Percentiles rank a stretch among this genome's conserved stretches.
Evolutionary conservation across 2,113 vertebrate species (phyloP).

Genomic region (Alosa alosa): DNA sequence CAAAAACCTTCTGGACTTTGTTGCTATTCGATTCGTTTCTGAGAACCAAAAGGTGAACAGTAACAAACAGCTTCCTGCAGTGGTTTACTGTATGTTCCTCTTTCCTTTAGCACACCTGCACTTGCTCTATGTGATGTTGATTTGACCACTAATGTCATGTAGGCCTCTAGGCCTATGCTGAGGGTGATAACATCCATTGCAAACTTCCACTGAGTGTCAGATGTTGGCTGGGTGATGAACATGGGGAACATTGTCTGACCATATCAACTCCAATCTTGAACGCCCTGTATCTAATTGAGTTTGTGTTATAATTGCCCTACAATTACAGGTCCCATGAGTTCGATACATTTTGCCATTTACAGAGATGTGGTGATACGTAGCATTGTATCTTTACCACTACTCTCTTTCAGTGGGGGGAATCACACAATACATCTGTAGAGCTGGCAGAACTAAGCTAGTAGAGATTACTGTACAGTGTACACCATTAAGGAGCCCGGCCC

Average conservation of each 20-base stretch:
- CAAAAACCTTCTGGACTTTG: too few species aligned
- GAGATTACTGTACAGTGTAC: neutral
- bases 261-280: neutral
- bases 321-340: neutral
- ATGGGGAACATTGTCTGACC: neutral
- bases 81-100: neutral
- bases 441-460: neutral
- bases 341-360: neutral
- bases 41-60: neutral
- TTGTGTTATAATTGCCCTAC: neutral
- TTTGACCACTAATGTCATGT: neutral
- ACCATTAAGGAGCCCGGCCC: neutral
- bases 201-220: slow-evolving; percentile 18
- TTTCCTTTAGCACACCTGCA: neutral
- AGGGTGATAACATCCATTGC: neutral
- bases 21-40: too few species aligned
- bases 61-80: neutral
- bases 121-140: neutral
- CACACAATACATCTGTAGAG: neutral
- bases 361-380: neutral
- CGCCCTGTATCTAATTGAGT: neutral
- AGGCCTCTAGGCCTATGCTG: neutral
- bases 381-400: neutral
- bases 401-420: neutral
- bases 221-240: slow-evolving; percentile 30